Conservation (phyloP, 2,113 vertebrate species). For the Seriola dumerili region DNA sequence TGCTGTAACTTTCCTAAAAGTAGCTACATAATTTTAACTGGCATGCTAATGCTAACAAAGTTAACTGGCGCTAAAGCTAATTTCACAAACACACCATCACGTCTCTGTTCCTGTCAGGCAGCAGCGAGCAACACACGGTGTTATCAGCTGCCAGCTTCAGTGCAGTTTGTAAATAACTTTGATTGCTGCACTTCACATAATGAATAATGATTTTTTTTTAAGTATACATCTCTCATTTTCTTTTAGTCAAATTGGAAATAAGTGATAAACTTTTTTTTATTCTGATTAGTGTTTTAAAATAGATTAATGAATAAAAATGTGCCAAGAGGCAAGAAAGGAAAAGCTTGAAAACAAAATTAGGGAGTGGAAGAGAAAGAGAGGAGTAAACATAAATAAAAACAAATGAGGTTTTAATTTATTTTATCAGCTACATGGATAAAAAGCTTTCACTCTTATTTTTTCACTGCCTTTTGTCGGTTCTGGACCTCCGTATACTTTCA, state of each 20-base stretch:
- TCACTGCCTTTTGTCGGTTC: not conserved
- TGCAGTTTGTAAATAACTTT: too few species aligned
- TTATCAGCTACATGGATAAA: not conserved
- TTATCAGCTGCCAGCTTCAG: too few species aligned
- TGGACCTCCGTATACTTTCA: not conserved
- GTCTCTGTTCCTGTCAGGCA: not conserved
- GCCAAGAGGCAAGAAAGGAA: not conserved
- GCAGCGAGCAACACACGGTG: too few species aligned
- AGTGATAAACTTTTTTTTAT: too few species aligned
- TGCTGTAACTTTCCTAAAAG: too few species aligned
- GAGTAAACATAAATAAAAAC: not conserved
- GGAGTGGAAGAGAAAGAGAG: not conserved
- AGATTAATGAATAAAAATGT: too few species aligned
- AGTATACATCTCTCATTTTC: too few species aligned
- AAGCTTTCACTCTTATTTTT: not conserved
- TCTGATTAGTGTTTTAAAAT: too few species aligned
- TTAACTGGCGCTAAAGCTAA: not conserved
- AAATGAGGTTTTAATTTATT: not conserved
- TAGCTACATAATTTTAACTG: too few species aligned
- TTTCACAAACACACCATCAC: not conserved
- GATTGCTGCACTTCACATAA: too few species aligned
- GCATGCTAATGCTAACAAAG: not conserved
- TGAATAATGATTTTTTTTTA: too few species aligned
- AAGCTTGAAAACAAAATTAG: not conserved
- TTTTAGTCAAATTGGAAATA: too few species aligned